Evolutionary conservation across 2,113 vertebrate species (phyloP), one percentile per base, ranked within the genome.

Genomic region (Pelodiscus sinensis): DNA sequence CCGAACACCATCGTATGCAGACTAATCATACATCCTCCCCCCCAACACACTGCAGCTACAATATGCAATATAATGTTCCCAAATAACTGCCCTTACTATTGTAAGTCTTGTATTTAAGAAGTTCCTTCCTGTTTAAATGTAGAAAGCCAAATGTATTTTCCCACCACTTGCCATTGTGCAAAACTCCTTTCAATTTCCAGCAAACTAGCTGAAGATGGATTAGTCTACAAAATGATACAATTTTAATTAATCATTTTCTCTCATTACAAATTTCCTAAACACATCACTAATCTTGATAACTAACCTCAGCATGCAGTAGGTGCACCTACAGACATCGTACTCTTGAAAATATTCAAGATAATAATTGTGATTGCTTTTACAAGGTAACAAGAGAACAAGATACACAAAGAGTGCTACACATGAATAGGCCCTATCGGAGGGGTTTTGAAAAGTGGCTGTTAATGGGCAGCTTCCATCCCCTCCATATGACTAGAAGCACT

Each of bases 221-320:
- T 94, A 96, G 88, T 90, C 94, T 96, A 93, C 92, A 97, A 94
- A 90, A 83, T 92, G 95, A 88, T 94, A 96, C 93, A 44, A 44
- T 96, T 96, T 94, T 96, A 97, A 96, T 96, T 93, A 96, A 5
- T 1, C 35, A 51, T 93, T 95, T 95, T 96, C 82, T 90, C 92
- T 96, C 95, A 91, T 95, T 93, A 94, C 91, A 94, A 90, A 97
- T 96, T 97, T 97, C 95, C 96, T 95, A 96, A 96, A 97, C 95
- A 94, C 1, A 85, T 82, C 82, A 89, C 92, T 95, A 95, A 97
- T 96, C 96, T 95, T 14, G 1, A 93, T 87, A 77, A 7, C 78
- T 87, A 95, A 95, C 95, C 91, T 95, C 92, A 81, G 68, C 81
- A 81, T 1, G 0, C 92, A 89, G 94, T 92, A 95, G 89, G 92